Evolutionary conservation across 2,797 vertebrate genomes (phyloP).

Genomic region (Ptychobarbus kaznakovi): DNA sequence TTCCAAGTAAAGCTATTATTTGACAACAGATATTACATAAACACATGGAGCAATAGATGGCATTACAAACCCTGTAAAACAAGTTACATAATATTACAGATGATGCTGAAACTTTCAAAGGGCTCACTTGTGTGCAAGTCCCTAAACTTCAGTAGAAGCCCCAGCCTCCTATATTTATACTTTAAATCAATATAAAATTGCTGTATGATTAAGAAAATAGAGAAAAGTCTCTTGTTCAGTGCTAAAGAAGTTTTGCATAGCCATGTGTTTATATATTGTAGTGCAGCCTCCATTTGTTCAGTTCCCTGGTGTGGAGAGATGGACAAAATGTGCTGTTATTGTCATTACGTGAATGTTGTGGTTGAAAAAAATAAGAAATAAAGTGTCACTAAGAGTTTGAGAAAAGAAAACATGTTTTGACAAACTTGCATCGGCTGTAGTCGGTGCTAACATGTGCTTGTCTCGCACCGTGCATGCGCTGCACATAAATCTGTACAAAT

Average conservation of each 20-base stretch:
- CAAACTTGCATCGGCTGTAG: conserved; percentile 19
- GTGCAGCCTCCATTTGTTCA: not conserved
- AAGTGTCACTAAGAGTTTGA: not conserved
- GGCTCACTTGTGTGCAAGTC: not conserved
- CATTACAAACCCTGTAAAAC: conserved; percentile 33
- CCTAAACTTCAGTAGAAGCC: not conserved
- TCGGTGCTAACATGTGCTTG: conserved; percentile 48
- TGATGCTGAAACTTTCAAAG: conserved; percentile 5
- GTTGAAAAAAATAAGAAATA: not conserved
- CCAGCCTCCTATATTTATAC: not conserved
- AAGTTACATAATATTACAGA: conserved; percentile 35
- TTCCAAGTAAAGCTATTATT: conserved; percentile 5
- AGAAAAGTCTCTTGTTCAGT: not conserved
- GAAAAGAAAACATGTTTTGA: not conserved
- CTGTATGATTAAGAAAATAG: not conserved
- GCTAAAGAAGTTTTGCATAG: not conserved
- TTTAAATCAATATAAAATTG: too few relatives aligned
- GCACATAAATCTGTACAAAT: conserved; percentile 6
- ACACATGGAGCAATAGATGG: conserved; percentile 35
- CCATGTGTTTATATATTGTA: not conserved
- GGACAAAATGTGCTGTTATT: not conserved
- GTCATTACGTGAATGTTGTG: not conserved
- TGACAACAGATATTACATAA: conserved; percentile 52
- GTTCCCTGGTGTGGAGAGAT: not conserved
- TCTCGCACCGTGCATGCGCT: conserved; percentile 19